phyloP scores from a whole-genome alignment of 2,797 vertebrate species.

The Microchirus variegatus region DNA sequence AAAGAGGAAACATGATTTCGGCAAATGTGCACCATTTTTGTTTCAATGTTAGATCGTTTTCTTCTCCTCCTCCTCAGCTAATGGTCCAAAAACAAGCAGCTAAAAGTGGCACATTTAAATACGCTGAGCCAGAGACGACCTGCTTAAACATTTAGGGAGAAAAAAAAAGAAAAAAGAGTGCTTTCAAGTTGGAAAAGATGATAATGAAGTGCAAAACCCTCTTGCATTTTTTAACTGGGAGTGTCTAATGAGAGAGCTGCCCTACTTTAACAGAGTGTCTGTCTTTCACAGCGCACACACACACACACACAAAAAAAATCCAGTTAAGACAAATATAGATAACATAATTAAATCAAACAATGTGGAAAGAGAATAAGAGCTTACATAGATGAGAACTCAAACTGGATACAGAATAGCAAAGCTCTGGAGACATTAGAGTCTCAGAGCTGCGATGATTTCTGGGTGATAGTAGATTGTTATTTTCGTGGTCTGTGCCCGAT shows the following conservation, averaged over 20 bases:
- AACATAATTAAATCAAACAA: conserved; percentile 77
- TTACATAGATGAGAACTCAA: conserved; percentile 45
- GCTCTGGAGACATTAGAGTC: conserved; percentile 48
- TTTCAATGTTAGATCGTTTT: conserved; percentile 45
- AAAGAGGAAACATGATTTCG: conserved; percentile 12
- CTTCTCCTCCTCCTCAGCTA: conserved; percentile 49
- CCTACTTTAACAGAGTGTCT: conserved; percentile 74
- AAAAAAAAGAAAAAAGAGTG: conserved; percentile 35
- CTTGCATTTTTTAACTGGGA: conserved; percentile 34
- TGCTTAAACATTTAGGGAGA: conserved; percentile 62
- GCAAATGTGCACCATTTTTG: conserved; percentile 27
- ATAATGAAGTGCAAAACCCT: conserved; percentile 71
- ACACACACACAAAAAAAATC: conserved; percentile 49
- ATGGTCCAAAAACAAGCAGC: conserved; percentile 62
- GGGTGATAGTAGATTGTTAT: conserved; percentile 58
- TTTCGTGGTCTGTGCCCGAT: conserved; percentile 44
- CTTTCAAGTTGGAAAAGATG: conserved; percentile 64
- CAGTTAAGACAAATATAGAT: conserved; percentile 76
- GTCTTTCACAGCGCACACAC: conserved; percentile 57
- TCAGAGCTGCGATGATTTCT: conserved; percentile 41
- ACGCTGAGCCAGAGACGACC: conserved; percentile 49
- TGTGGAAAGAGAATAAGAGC: conserved; percentile 51
- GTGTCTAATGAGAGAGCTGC: conserved; percentile 74
- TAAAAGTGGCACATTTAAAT: conserved; percentile 57
- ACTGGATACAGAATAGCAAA: conserved; percentile 63